Evolutionary conservation across 2,113 vertebrate species (phyloP).

Genomic region (Sinocyclocheilus rhinocerous): DNA sequence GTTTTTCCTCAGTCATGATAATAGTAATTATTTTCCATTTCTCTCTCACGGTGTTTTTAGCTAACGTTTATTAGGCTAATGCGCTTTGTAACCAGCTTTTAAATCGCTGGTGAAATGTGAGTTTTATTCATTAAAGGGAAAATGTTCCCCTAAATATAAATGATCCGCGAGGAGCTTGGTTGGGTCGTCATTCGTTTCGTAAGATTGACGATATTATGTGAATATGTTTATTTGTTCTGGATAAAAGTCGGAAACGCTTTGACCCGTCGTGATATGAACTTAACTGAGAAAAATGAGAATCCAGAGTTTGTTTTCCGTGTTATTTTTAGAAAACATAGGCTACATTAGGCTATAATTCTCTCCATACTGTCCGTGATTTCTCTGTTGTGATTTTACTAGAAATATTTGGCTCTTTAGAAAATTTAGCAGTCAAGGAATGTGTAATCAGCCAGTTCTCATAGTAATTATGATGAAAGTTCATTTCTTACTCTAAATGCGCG

Average conservation of each 20-base stretch:
- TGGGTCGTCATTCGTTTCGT: slow-evolving; percentile 1
- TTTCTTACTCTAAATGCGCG: not conserved
- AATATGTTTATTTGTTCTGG: slow-evolving; percentile 15
- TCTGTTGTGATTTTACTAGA: not conserved
- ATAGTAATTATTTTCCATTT: too few species aligned
- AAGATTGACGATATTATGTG: not conserved
- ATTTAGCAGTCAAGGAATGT: not conserved
- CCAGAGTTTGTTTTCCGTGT: not conserved
- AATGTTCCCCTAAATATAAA: slow-evolving; percentile 9
- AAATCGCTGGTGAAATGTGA: not conserved
- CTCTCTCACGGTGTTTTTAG: not conserved
- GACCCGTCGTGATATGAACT: not conserved
- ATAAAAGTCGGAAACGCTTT: too few species aligned
- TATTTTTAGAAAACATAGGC: not conserved
- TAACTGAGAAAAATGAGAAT: not conserved
- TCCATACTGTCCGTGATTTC: not conserved
- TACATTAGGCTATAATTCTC: not conserved
- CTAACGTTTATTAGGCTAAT: not conserved
- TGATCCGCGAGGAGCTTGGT: too few species aligned
- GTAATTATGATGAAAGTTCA: not conserved
- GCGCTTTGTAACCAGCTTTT: not conserved
- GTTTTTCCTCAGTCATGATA: too few species aligned
- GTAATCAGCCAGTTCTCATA: too few species aligned
- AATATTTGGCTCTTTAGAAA: not conserved
- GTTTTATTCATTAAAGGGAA: not conserved